A percentile compares a stretch with the other conserved stretches of the same genome.
These are phyloP conservation scores for Macrosteles quadrilineatus DNA, from an alignment of 1,140 invertebrate genomes.

Conservation along the genomic window DNA sequence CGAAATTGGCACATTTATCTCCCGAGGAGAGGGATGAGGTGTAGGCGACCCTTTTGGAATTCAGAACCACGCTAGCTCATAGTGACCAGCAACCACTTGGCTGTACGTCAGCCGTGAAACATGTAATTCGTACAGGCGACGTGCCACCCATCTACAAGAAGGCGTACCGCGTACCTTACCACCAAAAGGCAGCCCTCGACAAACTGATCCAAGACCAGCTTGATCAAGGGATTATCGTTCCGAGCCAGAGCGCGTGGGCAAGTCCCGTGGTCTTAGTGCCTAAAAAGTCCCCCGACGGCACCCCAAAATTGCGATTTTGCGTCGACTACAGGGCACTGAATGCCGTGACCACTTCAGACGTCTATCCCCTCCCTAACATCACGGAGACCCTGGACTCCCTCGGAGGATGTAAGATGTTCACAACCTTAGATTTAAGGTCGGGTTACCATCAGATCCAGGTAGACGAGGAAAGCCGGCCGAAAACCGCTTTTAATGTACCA, in stretches of 20 bases:
- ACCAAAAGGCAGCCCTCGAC: not conserved
- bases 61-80: too few species aligned
- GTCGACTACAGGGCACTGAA: slow-evolving; percentile 41
- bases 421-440: slow-evolving; percentile 35
- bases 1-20: too few species aligned
- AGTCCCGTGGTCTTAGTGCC: slow-evolving; percentile 33
- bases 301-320: slow-evolving; percentile 32
- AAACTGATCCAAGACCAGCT: not conserved
- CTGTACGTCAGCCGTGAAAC: not conserved
- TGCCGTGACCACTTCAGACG: slow-evolving; percentile 34
- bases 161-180: not conserved
- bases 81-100: not conserved
- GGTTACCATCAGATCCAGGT: too few species aligned
- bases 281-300: slow-evolving; percentile 28
- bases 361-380: too few species aligned
- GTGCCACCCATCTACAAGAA: not conserved
- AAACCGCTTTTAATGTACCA: slow-evolving; percentile 39
- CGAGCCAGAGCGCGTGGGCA: slow-evolving; percentile 32
- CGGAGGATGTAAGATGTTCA: slow-evolving; percentile 41
- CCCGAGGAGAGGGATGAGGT: too few species aligned
- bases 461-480: slow-evolving; percentile 30
- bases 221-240: too few species aligned
- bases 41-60: too few species aligned
- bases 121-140: not conserved
- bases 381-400: slow-evolving; percentile 50